Conservation (phyloP, 2,113 vertebrate genomes). For the Trichechus manatus region DNA sequence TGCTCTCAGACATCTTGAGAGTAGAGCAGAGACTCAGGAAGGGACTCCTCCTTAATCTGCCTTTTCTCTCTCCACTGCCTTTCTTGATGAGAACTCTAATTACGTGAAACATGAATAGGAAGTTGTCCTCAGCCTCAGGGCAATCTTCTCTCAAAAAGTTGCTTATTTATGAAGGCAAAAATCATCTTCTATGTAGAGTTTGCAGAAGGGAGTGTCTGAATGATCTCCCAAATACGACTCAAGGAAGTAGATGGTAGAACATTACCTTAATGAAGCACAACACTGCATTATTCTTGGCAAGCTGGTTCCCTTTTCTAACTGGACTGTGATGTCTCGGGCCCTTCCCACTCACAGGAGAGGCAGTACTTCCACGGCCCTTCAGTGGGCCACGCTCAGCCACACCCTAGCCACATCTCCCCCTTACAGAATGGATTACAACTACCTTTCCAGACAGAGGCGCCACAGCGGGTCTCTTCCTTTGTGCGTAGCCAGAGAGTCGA, state of each 20-base stretch:
- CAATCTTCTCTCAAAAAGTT: background rate
- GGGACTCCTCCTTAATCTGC: too few species aligned
- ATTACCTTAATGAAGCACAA: background rate
- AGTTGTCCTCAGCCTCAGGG: background rate
- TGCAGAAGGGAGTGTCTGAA: background rate
- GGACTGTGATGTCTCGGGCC: background rate
- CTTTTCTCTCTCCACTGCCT: background rate
- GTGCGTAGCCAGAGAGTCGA: slow-evolving; percentile 94
- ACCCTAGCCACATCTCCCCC: background rate
- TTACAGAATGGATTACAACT: slow-evolving; percentile 62
- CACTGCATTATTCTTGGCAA: background rate
- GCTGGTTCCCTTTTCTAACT: background rate
- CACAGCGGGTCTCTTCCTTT: slow-evolving; percentile 95
- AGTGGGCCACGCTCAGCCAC: accelerated
- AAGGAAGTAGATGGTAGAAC: background rate
- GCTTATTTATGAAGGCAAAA: background rate
- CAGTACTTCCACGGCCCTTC: background rate
- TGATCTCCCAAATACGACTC: background rate
- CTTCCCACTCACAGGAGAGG: background rate
- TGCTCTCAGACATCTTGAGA: background rate
- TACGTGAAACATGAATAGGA: background rate
- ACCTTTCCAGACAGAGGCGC: slow-evolving; percentile 92
- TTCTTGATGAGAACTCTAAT: background rate
- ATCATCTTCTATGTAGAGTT: background rate
- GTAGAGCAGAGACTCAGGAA: background rate